phyloP scores from a whole-genome alignment of 2,888 invertebrate species.

The Pteria penguin region DNA sequence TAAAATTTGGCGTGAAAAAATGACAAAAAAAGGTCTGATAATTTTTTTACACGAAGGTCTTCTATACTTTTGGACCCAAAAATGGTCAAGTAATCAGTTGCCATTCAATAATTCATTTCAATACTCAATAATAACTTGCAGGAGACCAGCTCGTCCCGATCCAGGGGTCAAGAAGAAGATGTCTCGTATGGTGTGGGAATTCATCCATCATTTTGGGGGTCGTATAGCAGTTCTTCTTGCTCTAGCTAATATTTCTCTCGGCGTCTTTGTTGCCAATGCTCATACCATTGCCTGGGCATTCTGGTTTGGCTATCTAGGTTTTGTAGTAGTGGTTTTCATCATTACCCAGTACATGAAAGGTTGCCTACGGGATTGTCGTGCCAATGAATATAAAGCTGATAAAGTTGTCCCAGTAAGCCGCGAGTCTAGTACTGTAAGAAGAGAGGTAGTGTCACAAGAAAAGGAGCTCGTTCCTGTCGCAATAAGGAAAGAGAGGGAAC shows the following conservation, averaged over 20 bases:
- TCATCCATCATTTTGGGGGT: slow-evolving; percentile 51
- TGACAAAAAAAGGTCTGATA: too few relatives aligned
- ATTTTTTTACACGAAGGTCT: too few relatives aligned
- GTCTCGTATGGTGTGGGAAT: slow-evolving; percentile 53
- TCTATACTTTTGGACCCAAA: too few relatives aligned
- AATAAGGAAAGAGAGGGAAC: background rate
- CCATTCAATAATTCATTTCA: too few relatives aligned
- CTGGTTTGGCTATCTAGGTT: slow-evolving; percentile 57
- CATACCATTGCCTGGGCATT: slow-evolving; percentile 47
- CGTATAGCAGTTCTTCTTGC: slow-evolving; percentile 48
- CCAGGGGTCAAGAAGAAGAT: slow-evolving; percentile 36
- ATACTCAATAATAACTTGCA: too few relatives aligned
- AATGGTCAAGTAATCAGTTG: too few relatives aligned
- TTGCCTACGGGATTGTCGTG: background rate
- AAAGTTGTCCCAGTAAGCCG: background rate
- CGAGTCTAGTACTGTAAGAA: background rate
- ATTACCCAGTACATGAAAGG: slow-evolving; percentile 12
- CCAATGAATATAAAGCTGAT: background rate
- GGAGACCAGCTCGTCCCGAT: slow-evolving; percentile 46
- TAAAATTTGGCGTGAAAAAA: too few relatives aligned
- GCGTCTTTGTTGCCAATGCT: slow-evolving; percentile 54
- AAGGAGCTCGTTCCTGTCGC: background rate
- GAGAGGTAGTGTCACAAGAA: background rate
- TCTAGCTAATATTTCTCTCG: slow-evolving; percentile 56
- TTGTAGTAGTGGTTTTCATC: slow-evolving; percentile 44